Conservation (phyloP, 2,888 invertebrate genomes). For the Andricus quercusramuli region DNA sequence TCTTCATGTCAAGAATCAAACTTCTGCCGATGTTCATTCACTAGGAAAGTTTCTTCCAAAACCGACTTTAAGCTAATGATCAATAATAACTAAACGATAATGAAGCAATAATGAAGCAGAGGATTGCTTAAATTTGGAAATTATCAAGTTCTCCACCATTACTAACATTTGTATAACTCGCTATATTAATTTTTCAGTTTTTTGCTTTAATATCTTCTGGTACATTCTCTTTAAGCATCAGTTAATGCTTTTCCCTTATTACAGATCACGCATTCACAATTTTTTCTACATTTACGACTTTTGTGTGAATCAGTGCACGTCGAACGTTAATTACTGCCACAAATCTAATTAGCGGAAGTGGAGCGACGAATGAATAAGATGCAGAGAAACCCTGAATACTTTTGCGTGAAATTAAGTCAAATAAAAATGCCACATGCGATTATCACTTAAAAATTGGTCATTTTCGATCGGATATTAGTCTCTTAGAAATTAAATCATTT, state of each 20-base stretch:
- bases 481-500: neutral
- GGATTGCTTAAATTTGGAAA: neutral
- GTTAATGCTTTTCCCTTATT: neutral
- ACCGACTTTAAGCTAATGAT: neutral
- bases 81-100: no score
- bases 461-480: neutral
- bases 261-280: neutral
- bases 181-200: neutral
- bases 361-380: conserved; percentile 42
- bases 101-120: no score
- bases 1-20: neutral
- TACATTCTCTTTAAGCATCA: neutral
- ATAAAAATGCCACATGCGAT: neutral
- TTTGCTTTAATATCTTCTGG: neutral
- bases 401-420: neutral
- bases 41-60: neutral
- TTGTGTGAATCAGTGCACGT: neutral
- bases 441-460: neutral
- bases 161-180: neutral
- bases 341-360: conserved; percentile 46
- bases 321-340: conserved; percentile 9
- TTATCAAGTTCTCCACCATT: neutral
- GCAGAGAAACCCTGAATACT: neutral
- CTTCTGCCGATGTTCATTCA: neutral
- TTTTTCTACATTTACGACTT: neutral